phyloP scores from a whole-genome alignment of 2,888 invertebrate species.

The Coremacera marginata region DNA sequence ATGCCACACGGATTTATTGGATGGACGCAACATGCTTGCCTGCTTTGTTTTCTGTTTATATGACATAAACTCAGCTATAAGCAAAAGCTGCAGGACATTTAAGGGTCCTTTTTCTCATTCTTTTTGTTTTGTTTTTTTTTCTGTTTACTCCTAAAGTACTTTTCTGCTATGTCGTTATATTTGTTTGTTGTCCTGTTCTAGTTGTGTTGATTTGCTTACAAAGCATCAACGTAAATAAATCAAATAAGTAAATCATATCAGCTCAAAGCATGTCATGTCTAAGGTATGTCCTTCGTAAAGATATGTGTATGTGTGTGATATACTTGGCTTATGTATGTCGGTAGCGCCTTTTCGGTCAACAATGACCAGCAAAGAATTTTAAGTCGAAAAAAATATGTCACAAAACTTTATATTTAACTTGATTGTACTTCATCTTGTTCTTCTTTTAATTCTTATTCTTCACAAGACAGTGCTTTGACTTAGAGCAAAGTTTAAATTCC shows the following conservation, averaged over 20 bases:
- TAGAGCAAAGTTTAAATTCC: no score
- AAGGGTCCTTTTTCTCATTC: not conserved
- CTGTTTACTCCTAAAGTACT: not conserved
- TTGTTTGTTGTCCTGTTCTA: not conserved
- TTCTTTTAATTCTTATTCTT: no score
- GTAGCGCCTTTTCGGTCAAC: no score
- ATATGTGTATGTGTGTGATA: not conserved
- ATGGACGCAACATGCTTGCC: not conserved
- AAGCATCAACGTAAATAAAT: slow-evolving; percentile 30
- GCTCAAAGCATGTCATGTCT: slow-evolving; percentile 30
- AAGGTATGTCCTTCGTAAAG: not conserved
- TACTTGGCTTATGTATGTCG: not conserved
- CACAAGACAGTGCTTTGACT: no score
- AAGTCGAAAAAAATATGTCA: no score
- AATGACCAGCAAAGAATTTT: no score
- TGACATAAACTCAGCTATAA: not conserved
- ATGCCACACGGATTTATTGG: slow-evolving; percentile 31
- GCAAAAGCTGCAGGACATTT: not conserved
- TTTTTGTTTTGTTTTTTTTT: not conserved
- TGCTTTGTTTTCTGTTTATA: slow-evolving; percentile 6
- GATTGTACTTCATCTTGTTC: no score
- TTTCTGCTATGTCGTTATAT: not conserved
- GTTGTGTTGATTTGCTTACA: slow-evolving; percentile 20
- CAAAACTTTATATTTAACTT: no score
- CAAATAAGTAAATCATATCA: slow-evolving; percentile 38